Evolutionary conservation across 2,797 vertebrate genomes (phyloP), one percentile per base, ranked within the genome.

Genomic region (Macropus fuliginosus): DNA sequence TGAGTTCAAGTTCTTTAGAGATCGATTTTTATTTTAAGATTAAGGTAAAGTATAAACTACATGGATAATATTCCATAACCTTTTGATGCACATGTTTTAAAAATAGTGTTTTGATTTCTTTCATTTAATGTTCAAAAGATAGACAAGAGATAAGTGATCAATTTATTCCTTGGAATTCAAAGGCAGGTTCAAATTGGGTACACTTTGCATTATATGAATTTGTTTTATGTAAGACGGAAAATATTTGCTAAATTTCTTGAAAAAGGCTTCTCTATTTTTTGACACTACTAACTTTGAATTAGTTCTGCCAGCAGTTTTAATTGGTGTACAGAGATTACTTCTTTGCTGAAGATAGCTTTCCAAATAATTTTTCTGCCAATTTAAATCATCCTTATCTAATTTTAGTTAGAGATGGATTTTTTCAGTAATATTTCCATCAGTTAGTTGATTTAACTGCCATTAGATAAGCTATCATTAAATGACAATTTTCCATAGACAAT

Each of bases 361-460:
- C 66, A 50, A 95, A 94, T 96, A 94, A 90, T 93, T 92, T 94
- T 97, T 94, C 92, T 46, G 59, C 34, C 50, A 28, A 74, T 74
- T 54, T 55, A 97, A 94, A 95, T 92, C 93, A 62, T 11, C 92
- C 31, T 93, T 94, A 2, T 74, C 91, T 91, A 1, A 93, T 14
- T 27, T 93, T 92, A 96, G 16, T 55, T 55, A 40, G 93, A 57
- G 94, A 59, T 52, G 50, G 93, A 81, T 54, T 97, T 74, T 87
- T 87, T 46, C 54, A 94, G n/a, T 95, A 95, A 97, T 93, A 91
- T 57, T 96, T 91, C 93, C 21, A 92, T 92, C 96, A 89, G 55
- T 50, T 96, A 93, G 55, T 93, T 94, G 90, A 87, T 97, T 98
- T 89, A 94, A 93, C 66, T 91, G 21, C 28, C 56, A 91, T 95